Conservation (phyloP, 2,888 invertebrate species). For the Spilosoma lubricipeda region DNA sequence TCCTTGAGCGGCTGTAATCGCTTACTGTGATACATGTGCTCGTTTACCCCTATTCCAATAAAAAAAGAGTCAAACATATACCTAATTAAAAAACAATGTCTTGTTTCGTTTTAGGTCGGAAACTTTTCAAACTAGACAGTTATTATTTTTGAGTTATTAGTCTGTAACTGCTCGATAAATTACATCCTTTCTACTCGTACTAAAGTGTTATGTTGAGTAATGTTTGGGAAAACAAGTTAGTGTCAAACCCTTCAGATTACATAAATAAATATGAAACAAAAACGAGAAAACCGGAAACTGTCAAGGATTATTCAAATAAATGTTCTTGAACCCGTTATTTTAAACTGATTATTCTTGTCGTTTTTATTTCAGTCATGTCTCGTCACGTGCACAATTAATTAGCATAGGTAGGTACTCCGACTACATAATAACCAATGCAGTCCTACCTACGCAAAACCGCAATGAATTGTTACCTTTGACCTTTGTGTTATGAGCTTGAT, state of each 20-base stretch:
- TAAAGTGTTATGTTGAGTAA: background rate
- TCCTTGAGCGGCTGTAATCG: no score
- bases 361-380: background rate
- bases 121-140: no score
- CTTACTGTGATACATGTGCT: no score
- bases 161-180: background rate
- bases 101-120: no score
- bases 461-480: background rate
- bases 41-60: no score
- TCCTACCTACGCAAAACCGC: conserved; percentile 9
- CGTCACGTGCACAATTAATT: background rate
- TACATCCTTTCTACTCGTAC: background rate
- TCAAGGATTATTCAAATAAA: conserved; percentile 2
- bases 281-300: background rate
- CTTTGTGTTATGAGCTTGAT: background rate
- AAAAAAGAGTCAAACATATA: no score
- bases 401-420: background rate
- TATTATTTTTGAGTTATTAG: background rate
- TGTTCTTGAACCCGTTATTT: background rate
- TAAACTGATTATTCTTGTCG: background rate
- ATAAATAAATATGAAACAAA: background rate
- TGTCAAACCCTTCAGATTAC: background rate
- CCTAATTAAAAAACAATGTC: no score
- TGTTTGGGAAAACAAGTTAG: background rate
- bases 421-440: background rate